Evolutionary conservation across 2,888 invertebrate genomes (phyloP).

Genomic region (Meteorus colon): DNA sequence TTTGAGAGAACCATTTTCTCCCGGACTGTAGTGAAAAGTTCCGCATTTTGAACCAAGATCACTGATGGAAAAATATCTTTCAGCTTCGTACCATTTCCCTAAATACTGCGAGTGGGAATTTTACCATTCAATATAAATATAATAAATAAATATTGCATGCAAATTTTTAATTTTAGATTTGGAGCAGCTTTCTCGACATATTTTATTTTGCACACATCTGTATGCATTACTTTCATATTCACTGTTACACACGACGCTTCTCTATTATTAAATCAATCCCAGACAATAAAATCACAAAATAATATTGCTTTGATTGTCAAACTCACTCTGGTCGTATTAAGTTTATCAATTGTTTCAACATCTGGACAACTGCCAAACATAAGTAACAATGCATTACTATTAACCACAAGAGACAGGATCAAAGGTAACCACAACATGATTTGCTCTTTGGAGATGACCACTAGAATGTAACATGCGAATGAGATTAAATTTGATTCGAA

Average conservation of each 20-base stretch:
- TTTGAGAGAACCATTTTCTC: slow-evolving; percentile 72
- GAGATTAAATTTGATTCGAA: background rate
- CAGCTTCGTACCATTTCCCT: slow-evolving; percentile 86
- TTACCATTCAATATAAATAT: background rate
- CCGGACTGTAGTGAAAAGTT: slow-evolving; percentile 79
- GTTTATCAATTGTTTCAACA: slow-evolving; percentile 77
- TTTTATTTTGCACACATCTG: background rate
- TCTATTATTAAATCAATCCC: background rate
- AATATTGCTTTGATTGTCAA: slow-evolving; percentile 2
- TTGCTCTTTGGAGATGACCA: background rate
- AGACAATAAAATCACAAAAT: background rate
- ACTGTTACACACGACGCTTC: background rate
- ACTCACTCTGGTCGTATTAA: slow-evolving; percentile 77
- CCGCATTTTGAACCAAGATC: slow-evolving; percentile 86
- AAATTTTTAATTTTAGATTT: background rate
- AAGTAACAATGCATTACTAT: slow-evolving; percentile 76
- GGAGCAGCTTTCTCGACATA: slow-evolving; percentile 54
- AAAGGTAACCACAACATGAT: slow-evolving; percentile 57
- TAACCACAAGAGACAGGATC: slow-evolving; percentile 53
- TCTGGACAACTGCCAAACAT: slow-evolving; percentile 80
- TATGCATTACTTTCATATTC: background rate
- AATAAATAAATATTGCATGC: background rate
- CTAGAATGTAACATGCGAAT: background rate
- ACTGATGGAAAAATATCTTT: slow-evolving; percentile 85
- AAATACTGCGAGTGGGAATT: slow-evolving; percentile 76